Evolutionary conservation across 2,797 vertebrate genomes (phyloP), one percentile per base, ranked within the genome.

Genomic region (Scleropages formosus): DNA sequence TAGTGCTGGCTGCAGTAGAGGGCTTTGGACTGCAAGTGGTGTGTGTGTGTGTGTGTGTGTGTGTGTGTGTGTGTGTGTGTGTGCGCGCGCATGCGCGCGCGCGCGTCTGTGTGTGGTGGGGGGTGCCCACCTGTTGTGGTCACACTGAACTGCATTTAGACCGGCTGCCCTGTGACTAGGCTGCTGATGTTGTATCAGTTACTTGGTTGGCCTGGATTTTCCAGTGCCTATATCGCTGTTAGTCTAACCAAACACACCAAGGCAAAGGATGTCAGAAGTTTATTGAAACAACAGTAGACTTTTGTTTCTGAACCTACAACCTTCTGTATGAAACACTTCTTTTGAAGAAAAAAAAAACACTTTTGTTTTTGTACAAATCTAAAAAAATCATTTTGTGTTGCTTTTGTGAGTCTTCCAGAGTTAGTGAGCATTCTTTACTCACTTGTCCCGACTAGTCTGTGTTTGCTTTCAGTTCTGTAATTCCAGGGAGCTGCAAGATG

Each of bases 381-480:
- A 1, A 15, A 47, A 71, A 4, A 44, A 63, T 8, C 0, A 0
- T 56, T 8, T n/a, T n/a, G 20, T 66, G 26, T 22, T 63, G 51
- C 46, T 51, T 31, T 71, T 64, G 27, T 47, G n/a, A 66, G 74
- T 72, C 39, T 51, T 27, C 66, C 59, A 63, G 22, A 31, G 12
- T n/a, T 56, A 39, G 44, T 72, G 53, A 76, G 31, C 58, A 81
- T 81, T 79, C 82, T 75, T 78, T 70, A 49, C 44, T 18, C 44
- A 13, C 77, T 15, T 79, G 81, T 56, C 80, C 69, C 20, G 74
- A 76, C 78, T 80, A 70, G 81, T 27, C 69, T 71, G 51, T 68
- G 44, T 79, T 51, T 22, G 47, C 46, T 76, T 75, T 75, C 44
- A 53, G 20, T 68, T 73, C 20, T 13, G 4, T 60, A 49, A n/a